Evolutionary conservation across 2,113 vertebrate genomes (phyloP).

Genomic region (Leucoraja erinaceus): DNA sequence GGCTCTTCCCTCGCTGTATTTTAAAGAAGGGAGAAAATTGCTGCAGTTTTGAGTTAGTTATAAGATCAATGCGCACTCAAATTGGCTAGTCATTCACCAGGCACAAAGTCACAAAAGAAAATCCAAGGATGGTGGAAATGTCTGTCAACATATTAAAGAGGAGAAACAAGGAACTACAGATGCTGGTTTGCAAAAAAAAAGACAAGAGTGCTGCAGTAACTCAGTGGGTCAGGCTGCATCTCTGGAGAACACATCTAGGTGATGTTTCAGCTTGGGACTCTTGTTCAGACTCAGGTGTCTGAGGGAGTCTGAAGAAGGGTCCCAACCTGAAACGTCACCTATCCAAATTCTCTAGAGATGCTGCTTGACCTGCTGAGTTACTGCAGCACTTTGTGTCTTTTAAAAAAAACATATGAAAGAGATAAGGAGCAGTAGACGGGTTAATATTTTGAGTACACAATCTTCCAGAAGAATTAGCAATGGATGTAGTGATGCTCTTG

Average conservation of each 20-base stretch:
- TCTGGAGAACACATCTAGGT: too few species aligned
- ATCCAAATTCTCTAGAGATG: too few species aligned
- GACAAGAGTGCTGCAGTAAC: too few species aligned
- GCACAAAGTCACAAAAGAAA: not conserved
- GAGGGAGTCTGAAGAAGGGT: too few species aligned
- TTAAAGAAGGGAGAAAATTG: not conserved
- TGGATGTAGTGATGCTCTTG: not conserved
- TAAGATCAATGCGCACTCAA: not conserved
- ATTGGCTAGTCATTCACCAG: not conserved
- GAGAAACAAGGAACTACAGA: too few species aligned
- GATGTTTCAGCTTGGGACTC: too few species aligned
- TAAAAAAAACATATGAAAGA: not conserved
- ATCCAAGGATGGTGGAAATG: not conserved
- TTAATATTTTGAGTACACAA: not conserved
- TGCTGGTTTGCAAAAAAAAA: too few species aligned
- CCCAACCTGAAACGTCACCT: too few species aligned
- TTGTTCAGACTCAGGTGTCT: too few species aligned
- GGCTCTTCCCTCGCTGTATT: slow-evolving; percentile 17
- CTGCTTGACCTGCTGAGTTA: too few species aligned
- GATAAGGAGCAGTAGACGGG: not conserved
- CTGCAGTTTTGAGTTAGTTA: not conserved
- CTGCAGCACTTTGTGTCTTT: too few species aligned
- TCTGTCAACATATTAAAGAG: not conserved
- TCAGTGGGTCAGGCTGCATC: too few species aligned
- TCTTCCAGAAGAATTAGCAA: not conserved